Base-by-base conservation (phyloP, 2,888 invertebrate genomes). In the Sphaerophoria taeniata region DNA sequence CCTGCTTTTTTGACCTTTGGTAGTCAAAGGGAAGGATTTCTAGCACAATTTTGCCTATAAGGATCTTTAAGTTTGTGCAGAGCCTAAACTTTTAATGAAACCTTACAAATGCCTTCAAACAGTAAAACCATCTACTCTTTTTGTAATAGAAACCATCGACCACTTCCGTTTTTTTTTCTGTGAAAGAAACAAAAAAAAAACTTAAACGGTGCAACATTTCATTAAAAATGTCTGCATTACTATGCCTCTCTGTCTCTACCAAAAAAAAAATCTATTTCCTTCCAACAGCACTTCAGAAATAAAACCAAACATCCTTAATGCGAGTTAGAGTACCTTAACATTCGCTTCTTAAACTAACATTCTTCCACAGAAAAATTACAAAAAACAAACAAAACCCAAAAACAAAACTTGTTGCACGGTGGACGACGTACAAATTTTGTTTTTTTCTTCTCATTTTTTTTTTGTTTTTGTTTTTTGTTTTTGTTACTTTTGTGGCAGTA, bases 381-480 rank as follows among this genome's bases (percentile, higher is more conserved):
- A 53, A 72, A 45, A 47, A 43, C 72, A 70, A 69, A 51, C n/a
- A 71, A 75, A 55, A 31, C n/a, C 6, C 12, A 2, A 34, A 39
- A 61, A 43, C 45, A 67, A 77, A 77, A 85, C 80, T 85, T 85
- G 85, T 85, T 85, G 85, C 85, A 73, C 53, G 76, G 76, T 65
- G 70, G 69, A 69, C 69, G 49, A 76, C 24, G 24, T n/a, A 80
- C 39, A 39, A 36, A 51, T 61, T 61, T 61, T n/a, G n/a, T n/a
- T n/a, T n/a, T n/a, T n/a, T n/a, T n/a, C n/a, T n/a, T n/a, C n/a
- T n/a, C n/a, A n/a, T n/a, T n/a, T n/a, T n/a, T n/a, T n/a, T n/a
- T n/a, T n/a, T n/a, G n/a, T n/a, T n/a, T n/a, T n/a, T n/a, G n/a
- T n/a, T n/a, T n/a, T n/a, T n/a, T n/a, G n/a, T n/a, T n/a, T n/a